Evolutionary conservation across 92 coral and sea anemone genomes (phyloP), one percentile per base, ranked within the genome.

Genomic region (Epizoanthus scotinus): DNA sequence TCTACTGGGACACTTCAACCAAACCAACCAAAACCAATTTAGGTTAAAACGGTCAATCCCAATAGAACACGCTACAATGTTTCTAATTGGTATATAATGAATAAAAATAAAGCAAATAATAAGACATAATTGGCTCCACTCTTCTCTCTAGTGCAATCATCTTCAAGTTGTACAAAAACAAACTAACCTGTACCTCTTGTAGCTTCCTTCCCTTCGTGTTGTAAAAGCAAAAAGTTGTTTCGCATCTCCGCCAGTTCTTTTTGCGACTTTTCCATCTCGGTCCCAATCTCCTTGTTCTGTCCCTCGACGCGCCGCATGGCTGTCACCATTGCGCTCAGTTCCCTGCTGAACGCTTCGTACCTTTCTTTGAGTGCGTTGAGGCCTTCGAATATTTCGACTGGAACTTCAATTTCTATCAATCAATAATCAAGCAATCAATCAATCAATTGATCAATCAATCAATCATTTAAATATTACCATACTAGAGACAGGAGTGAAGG

Each of bases 141-240:
- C 36, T 31, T 4, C 36, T 4, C 36, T 53, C 58, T 53, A 53
- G 0, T 53, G 17, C n/a, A 1, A 53, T 53, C 58, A 12, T 12
- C 14, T 53, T 19, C 7, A 53, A 12, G 58, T 12, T 53, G n/a
- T 53, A 19, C 1, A 12, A 53, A 53, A 19, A 57, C 18, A 54
- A 40, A 15, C 2, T 53, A 21, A 9, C 26, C 17, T 27, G 18
- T 50, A 64, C 81, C 85, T 79, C 81, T 66, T 70, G 82, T 18
- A 28, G 75, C 19, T 21, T 79, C 80, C 59, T 82, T 77, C 7
- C 62, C 58, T 55, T 87, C 86, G 19, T 77, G 86, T 71, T 90
- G 78, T 27, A 91, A 67, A 29, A 90, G 83, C 60, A 71, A 38
- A 19, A 90, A 49, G 25, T 68, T 88, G 86, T 83, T 88, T 55